Conservation (phyloP, 1,140 invertebrate species). For the Trinorchestia longiramus region DNA sequence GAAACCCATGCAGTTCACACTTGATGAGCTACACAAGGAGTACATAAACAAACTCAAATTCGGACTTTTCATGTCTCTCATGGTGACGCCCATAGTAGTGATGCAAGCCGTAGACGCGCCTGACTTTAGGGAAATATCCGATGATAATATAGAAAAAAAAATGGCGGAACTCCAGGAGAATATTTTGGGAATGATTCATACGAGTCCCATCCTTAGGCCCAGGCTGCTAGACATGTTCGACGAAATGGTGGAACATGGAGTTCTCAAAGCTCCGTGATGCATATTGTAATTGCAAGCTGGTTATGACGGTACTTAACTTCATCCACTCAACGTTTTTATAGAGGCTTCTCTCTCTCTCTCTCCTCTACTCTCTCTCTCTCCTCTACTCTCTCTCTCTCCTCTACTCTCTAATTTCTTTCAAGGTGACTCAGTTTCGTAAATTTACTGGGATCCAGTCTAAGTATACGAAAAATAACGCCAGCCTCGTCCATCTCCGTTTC, state of each 20-base stretch:
- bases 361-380: background rate
- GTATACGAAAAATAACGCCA: too few relatives aligned
- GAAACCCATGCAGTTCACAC: background rate
- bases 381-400: background rate
- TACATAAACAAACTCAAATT: constrained; percentile 23
- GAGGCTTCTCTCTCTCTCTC: too few relatives aligned
- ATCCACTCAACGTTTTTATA: background rate
- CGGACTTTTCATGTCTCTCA: constrained; percentile 30
- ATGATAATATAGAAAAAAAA: background rate
- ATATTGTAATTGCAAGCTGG: background rate
- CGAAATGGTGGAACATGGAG: constrained; percentile 45
- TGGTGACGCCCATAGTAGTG: background rate
- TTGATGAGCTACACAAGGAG: background rate
- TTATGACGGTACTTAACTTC: background rate
- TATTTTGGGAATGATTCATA: background rate
- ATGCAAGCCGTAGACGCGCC: background rate
- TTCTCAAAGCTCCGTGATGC: background rate
- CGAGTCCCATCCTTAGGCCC: background rate
- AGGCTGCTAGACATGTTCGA: constrained; percentile 9
- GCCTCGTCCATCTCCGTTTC: too few relatives aligned
- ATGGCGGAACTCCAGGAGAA: background rate
- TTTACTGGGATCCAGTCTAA: background rate
- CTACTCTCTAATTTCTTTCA: background rate
- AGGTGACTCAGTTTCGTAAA: background rate
- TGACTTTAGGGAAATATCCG: background rate